Percentiles rank a stretch among this genome's conserved stretches.
These are phyloP conservation scores for Ennomos fuscantarius DNA, from an alignment of 2,888 invertebrate species.

Conservation along the genomic window DNA sequence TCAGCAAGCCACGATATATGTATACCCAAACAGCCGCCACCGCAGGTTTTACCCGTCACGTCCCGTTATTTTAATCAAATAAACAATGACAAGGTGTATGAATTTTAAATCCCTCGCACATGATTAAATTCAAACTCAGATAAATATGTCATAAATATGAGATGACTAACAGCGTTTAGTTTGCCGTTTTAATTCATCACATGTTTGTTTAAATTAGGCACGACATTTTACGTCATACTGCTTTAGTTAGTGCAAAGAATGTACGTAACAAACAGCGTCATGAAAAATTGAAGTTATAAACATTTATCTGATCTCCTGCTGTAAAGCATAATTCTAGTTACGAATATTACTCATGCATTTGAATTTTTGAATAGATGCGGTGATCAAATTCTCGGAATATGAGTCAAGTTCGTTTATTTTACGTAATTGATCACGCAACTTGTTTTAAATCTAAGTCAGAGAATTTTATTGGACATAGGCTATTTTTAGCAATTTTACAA, in stretches of 20 bases:
- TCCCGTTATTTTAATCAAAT: background rate
- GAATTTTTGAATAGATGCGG: background rate
- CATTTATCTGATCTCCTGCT: conserved; percentile 6
- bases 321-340: conserved; percentile 8
- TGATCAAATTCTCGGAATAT: conserved; percentile 14
- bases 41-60: too few species aligned
- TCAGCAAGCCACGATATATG: too few species aligned
- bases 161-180: conserved; percentile 15
- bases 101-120: conserved; percentile 23
- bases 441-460: too few species aligned
- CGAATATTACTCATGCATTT: conserved; percentile 19
- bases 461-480: too few species aligned
- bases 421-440: conserved; percentile 13
- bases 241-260: conserved; percentile 1
- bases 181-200: conserved; percentile 33
- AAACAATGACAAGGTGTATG: conserved; percentile 13
- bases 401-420: conserved; percentile 5
- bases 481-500: too few species aligned
- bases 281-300: conserved; percentile 11
- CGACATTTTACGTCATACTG: conserved; percentile 12
- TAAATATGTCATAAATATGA: conserved; percentile 20
- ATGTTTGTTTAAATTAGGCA: conserved; percentile 39
- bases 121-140: conserved; percentile 9
- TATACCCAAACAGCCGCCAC: too few species aligned
- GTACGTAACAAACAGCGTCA: conserved; percentile 11